Conservation (phyloP, 2,113 vertebrate genomes). For the Tragelaphus scriptus region DNA sequence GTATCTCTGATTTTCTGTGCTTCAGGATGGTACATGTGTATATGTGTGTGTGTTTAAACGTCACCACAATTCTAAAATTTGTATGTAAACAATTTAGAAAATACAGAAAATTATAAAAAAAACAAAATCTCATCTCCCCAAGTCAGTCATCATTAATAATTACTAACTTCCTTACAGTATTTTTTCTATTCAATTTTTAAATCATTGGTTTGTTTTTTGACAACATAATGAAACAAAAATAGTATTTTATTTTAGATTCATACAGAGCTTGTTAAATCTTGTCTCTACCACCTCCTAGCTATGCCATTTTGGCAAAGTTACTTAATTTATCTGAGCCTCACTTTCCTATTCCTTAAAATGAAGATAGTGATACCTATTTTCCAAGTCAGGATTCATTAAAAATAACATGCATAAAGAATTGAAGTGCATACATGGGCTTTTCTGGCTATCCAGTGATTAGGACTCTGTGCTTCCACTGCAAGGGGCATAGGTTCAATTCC, state of each 20-base stretch:
- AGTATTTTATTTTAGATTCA: background rate
- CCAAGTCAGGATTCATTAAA: background rate
- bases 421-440: background rate
- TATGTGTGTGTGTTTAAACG: background rate
- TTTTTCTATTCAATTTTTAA: background rate
- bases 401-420: background rate
- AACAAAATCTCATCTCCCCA: background rate
- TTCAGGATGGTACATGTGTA: background rate
- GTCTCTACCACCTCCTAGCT: background rate
- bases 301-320: background rate
- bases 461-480: background rate
- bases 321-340: background rate
- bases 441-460: background rate
- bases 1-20: too few species aligned
- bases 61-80: background rate
- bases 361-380: background rate
- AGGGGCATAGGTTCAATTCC: background rate
- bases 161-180: background rate
- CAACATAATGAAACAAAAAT: background rate
- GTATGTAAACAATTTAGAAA: conserved; percentile 13
- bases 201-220: background rate
- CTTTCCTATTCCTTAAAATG: background rate
- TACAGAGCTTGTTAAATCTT: background rate
- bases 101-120: background rate
- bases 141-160: background rate